Evolutionary conservation across 1,140 invertebrate genomes (phyloP).

Genomic region (Campodea augens): DNA sequence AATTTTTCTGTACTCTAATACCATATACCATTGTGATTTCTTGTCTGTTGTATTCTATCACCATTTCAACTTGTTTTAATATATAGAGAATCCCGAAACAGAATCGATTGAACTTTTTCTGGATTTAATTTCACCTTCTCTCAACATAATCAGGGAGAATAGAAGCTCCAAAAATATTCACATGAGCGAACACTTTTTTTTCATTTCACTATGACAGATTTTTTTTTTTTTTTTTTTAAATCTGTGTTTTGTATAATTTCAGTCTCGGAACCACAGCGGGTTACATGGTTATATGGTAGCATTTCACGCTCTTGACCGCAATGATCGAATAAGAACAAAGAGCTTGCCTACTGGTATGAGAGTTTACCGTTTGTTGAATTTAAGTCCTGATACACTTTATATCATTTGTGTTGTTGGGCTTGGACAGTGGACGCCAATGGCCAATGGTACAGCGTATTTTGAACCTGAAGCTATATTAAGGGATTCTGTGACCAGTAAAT

Average conservation of each 20-base stretch:
- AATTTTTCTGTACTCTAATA: no score
- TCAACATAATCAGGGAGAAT: no score
- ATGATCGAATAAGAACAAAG: slow-evolving; percentile 46
- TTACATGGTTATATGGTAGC: slow-evolving; percentile 68
- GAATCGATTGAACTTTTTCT: no score
- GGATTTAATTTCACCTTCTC: no score
- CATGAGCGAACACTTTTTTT: no score
- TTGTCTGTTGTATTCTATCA: no score
- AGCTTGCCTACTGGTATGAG: slow-evolving; percentile 42
- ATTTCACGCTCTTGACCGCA: slow-evolving; percentile 51
- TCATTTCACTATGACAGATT: no score
- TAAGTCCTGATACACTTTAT: slow-evolving; percentile 57
- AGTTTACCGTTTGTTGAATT: slow-evolving; percentile 45
- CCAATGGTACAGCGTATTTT: slow-evolving; percentile 13
- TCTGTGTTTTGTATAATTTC: slow-evolving; percentile 20
- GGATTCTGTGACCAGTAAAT: slow-evolving; percentile 16
- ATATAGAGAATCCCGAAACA: no score
- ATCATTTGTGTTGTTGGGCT: slow-evolving; percentile 65
- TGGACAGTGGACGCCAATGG: slow-evolving; percentile 36
- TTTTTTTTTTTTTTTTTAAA: no score
- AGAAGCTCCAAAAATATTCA: no score
- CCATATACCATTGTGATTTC: no score
- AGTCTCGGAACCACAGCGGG: slow-evolving; percentile 66
- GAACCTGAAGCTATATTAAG: slow-evolving; percentile 12
- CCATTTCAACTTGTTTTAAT: no score